Evolutionary conservation across 1,140 invertebrate species (phyloP).

Genomic region (Metopolophium dirhodum): DNA sequence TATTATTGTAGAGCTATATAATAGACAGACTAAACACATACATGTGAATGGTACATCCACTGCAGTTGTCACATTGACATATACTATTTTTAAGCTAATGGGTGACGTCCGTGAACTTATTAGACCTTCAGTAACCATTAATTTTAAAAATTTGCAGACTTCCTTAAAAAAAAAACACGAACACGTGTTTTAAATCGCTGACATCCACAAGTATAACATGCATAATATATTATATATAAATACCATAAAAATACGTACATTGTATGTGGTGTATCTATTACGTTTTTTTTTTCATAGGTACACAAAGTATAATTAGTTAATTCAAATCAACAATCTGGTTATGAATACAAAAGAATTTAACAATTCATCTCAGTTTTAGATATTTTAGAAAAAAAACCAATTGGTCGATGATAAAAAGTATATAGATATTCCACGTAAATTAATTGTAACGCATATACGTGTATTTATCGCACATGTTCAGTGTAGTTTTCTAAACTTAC

Average conservation of each 20-base stretch:
- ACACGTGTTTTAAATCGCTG: neutral
- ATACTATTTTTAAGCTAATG: slow-evolving; percentile 20
- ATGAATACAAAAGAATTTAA: neutral
- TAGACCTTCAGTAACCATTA: slow-evolving; percentile 12
- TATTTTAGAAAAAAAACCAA: neutral
- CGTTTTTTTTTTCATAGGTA: neutral
- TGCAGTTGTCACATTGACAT: slow-evolving; percentile 10
- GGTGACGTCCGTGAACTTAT: slow-evolving; percentile 15
- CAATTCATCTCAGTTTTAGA: neutral
- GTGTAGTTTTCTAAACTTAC: neutral
- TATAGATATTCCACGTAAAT: neutral
- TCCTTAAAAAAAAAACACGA: neutral
- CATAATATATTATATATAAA: neutral
- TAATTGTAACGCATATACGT: neutral
- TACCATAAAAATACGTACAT: too few species aligned
- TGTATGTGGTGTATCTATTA: neutral
- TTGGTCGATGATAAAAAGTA: neutral
- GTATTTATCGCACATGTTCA: neutral
- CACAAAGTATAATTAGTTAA: neutral
- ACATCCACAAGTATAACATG: neutral
- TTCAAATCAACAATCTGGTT: neutral
- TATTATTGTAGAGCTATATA: neutral
- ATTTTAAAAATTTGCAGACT: slow-evolving; percentile 28
- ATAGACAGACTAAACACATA: neutral
- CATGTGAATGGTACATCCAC: neutral